Evolutionary conservation across 2,797 vertebrate genomes (phyloP).

Genomic region (Clarias fuscus): DNA sequence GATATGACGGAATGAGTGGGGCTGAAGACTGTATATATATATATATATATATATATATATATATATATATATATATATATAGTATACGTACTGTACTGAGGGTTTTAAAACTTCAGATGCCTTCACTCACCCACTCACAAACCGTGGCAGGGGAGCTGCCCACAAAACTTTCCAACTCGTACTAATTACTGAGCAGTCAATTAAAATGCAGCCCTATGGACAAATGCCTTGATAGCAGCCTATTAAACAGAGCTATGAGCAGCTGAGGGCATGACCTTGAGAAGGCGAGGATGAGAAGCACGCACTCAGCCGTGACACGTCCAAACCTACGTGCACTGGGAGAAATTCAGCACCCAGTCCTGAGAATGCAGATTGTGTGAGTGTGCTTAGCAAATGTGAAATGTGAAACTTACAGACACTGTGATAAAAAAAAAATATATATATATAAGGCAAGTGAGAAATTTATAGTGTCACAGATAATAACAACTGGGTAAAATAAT

Average conservation of each 20-base stretch:
- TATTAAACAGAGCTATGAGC: conserved; percentile 40
- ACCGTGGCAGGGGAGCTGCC: conserved; percentile 7
- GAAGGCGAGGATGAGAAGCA: conserved; percentile 6
- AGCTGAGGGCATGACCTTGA: conserved; percentile 9
- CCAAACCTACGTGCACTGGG: neutral
- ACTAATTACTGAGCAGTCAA: conserved; percentile 38
- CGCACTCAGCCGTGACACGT: neutral
- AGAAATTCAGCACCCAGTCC: neutral
- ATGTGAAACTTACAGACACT: neutral
- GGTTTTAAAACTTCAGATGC: neutral
- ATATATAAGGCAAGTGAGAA: neutral
- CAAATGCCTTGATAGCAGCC: conserved; percentile 25
- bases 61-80: neutral
- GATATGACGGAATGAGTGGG: no score
- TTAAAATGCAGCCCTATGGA: conserved; percentile 37
- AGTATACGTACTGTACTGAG: neutral
- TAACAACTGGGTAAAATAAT: neutral
- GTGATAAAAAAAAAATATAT: neutral
- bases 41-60: neutral
- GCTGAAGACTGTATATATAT: no score
- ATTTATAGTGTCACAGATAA: neutral
- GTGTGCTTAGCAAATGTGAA: neutral
- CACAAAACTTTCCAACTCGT: conserved; percentile 5
- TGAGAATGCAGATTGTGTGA: neutral
- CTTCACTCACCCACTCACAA: conserved; percentile 19